Evolutionary conservation across 2,888 invertebrate species (phyloP).

Genomic region (Pteria penguin): DNA sequence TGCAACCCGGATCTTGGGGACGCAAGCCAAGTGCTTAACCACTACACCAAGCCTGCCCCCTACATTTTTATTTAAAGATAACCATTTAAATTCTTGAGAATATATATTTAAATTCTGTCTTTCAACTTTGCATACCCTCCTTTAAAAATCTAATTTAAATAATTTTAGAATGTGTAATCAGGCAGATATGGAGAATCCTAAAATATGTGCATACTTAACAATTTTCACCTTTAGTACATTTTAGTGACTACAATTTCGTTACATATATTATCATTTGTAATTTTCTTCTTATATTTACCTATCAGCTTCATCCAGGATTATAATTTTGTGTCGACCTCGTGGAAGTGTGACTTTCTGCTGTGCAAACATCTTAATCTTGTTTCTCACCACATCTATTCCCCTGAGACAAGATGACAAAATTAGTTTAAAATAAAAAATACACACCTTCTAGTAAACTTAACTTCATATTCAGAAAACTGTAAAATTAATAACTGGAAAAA

Average conservation of each 20-base stretch:
- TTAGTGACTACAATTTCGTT: no score
- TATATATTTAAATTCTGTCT: no score
- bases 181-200: no score
- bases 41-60: no score
- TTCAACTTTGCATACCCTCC: no score
- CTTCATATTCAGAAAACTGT: not conserved
- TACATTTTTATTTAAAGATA: no score
- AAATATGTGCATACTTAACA: not conserved
- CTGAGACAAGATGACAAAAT: conserved; percentile 81
- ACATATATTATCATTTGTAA: not conserved
- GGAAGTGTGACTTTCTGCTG: conserved; percentile 97
- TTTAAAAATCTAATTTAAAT: no score
- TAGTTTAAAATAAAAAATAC: not conserved
- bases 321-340: conserved; percentile 94
- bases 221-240: not conserved
- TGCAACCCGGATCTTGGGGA: no score
- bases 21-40: no score
- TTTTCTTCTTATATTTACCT: conserved; percentile 85
- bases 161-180: no score
- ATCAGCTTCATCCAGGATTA: conserved; percentile 98
- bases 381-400: conserved; percentile 98
- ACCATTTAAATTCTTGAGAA: no score
- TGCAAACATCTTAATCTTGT: conserved; percentile 99
- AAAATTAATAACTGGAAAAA: not conserved
- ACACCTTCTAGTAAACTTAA: not conserved